Conservation (phyloP, 2,797 vertebrate genomes). For the Anguilla megastoma region DNA sequence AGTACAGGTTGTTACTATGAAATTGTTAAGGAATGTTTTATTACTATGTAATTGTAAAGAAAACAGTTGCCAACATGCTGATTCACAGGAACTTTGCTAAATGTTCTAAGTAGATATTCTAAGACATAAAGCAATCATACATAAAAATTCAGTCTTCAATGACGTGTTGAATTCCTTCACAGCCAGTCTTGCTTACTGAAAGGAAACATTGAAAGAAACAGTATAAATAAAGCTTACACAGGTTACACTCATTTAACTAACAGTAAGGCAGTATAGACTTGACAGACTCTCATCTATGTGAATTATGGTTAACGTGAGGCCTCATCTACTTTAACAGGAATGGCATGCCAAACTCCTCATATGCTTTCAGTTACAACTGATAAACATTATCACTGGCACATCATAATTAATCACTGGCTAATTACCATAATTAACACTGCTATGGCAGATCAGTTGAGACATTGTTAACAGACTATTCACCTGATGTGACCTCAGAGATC, state of each 20-base stretch:
- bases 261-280: not conserved
- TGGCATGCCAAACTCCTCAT: too few species aligned
- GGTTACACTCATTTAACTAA: not conserved
- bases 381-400: not conserved
- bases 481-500: conserved; percentile 60
- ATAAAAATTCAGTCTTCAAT: not conserved
- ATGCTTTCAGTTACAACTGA: not conserved
- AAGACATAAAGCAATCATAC: not conserved
- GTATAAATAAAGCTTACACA: not conserved
- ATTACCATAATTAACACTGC: not conserved
- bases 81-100: not conserved
- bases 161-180: not conserved
- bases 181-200: conserved; percentile 7
- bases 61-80: not conserved
- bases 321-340: not conserved
- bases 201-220: not conserved
- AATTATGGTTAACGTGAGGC: not conserved
- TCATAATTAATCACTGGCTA: not conserved
- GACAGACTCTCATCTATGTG: too few species aligned
- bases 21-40: not conserved
- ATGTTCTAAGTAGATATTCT: not conserved
- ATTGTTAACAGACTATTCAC: conserved; percentile 20
- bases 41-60: not conserved
- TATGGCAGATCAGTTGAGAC: not conserved
- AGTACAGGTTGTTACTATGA: not conserved